Evolutionary conservation across 2,113 vertebrate genomes (phyloP), one percentile per base, ranked within the genome.

Genomic region (Bubo scandiacus): DNA sequence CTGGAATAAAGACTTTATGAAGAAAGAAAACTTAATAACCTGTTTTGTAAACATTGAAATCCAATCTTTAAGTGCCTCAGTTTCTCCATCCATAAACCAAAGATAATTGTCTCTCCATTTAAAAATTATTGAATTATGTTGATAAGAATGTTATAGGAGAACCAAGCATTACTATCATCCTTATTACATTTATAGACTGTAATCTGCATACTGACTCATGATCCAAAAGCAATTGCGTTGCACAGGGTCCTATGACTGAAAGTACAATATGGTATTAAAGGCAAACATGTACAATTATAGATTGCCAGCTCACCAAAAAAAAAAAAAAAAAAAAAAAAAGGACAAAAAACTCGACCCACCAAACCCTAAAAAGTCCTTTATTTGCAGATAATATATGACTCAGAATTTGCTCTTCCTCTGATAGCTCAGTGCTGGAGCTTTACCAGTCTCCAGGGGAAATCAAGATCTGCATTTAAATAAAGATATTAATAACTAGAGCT

Each of bases 401-500:
- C 72, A 95, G 96, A 95, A n/a, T 92, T 93, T 91, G 19, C 52
- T 94, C 93, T 97, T 94, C 51, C 84, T 26, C 68, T 85, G 61
- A 81, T 57, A 92, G 45, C 40, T 91, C 77, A 92, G 3, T 87
- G 57, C 45, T 92, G 84, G 73, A 90, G 85, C 81, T 89, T 95
- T 97, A 88, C 77, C 65, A 88, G 40, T 97, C 90, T 90, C 86
- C 32, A 81, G 87, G 92, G 95, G 84, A 97, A 96, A 75, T 94
- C 49, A 94, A 95, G 86, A 95, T 96, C 84, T 97, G 79, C 88
- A 97, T 98, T 98, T 96, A 97, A 98, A 97, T 97, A 92, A 96
- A 97, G 86, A 94, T 96, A 97, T 97, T 97, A 98, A 97, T 97
- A 98, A 91, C 86, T 92, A 72, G 49, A 97, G 49, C 51, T 85